Evolutionary conservation across 2,113 vertebrate genomes (phyloP), one percentile per base, ranked within the genome.

Genomic region (Camelus bactrianus): DNA sequence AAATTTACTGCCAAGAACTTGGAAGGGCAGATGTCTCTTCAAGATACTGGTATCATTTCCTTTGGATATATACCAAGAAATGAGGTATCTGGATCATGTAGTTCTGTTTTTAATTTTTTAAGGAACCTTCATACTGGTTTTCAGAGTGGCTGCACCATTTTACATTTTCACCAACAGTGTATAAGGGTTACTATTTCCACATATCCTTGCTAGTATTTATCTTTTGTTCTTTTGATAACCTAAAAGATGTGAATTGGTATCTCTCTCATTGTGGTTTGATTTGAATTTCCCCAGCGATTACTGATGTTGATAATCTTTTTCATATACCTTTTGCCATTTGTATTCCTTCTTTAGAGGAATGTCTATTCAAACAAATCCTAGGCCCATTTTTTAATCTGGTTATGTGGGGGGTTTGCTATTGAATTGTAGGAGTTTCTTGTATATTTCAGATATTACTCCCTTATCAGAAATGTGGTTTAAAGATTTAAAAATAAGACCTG

Each of bases 11-110:
- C n/a, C 67, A 8, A 81, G 48, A 73, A 15, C 75, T 65, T 32
- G 17, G 35, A 30, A 20, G 17, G 65, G 35, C 24, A 56, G 82
- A n/a, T 65, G 46, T 48, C 58, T 91, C 28, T 90, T 64, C 26
- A 56, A 88, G 32, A 87, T 50, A 54, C 76, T 89, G 24, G 56
- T 82, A 56, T 50, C 26, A 16, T 62, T 87, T 87, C 56, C 26
- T 88, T 73, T 67, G 65, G 19, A 48, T 82, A 11, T 65, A 79
- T 46, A 73, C 48, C 54, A 46, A 95, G 58, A 87, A 73, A 19
- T 82, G 67, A 65, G 22, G 92, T 81, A 87, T 95, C 65, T 81
- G 35, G 48, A 56, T 87, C 17, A 80, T 87, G 64, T 87, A 87
- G 13, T 92, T 85, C 42, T 91, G 3, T 65, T 76, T 84, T 75